phyloP scores from a whole-genome alignment of 2,797 vertebrate genomes.

The Petrocephalus sullivani region DNA sequence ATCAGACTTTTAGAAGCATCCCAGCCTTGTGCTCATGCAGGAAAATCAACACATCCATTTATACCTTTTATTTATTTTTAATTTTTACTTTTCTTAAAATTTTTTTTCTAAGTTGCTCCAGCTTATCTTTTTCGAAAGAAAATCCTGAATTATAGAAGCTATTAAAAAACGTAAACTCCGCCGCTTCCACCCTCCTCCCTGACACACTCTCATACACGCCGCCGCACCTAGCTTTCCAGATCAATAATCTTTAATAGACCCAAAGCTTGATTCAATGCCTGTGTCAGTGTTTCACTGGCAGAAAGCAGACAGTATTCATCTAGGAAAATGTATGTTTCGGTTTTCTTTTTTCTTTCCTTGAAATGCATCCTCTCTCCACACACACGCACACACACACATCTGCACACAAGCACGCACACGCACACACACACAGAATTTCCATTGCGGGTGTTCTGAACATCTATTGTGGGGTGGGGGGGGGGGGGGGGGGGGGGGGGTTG shows the following conservation, averaged over 20 bases:
- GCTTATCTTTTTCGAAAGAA: background rate
- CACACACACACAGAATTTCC: background rate
- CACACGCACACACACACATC: too few relatives aligned
- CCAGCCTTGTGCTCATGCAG: background rate
- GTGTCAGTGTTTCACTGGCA: constrained; percentile 49
- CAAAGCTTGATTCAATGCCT: constrained; percentile 56
- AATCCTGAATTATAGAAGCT: background rate
- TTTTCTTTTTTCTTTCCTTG: background rate
- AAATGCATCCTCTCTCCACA: background rate
- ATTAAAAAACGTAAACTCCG: background rate
- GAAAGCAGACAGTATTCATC: constrained; percentile 56
- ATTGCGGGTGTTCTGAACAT: background rate
- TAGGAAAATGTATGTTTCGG: constrained; percentile 28
- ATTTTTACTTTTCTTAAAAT: background rate
- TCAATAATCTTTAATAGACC: constrained; percentile 67
- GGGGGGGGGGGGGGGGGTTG: too few relatives aligned
- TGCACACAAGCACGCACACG: too few relatives aligned
- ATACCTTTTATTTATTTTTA: background rate
- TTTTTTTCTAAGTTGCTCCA: background rate
- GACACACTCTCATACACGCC: background rate
- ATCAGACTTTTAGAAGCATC: background rate
- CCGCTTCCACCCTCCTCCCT: background rate
- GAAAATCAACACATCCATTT: background rate
- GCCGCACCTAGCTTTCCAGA: constrained; percentile 36
- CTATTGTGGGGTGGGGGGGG: too few relatives aligned